phyloP scores from a whole-genome alignment of 2,888 invertebrate genomes.

The Caenorhabditis sp. region DNA sequence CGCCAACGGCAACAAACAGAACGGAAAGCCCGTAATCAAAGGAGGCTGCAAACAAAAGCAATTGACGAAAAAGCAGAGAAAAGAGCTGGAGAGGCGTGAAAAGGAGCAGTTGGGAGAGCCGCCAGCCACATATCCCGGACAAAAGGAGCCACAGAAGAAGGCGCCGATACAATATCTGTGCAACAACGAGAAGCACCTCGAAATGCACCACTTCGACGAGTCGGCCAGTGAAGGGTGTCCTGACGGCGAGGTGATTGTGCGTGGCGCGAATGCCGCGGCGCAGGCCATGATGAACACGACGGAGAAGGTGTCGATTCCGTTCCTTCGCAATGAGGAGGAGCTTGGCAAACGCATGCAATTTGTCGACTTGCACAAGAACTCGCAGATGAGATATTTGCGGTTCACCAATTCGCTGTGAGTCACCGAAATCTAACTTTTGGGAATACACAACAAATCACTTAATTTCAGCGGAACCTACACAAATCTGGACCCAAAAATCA shows the following conservation, averaged over 20 bases:
- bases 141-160: neutral
- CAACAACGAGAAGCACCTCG: neutral
- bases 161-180: neutral
- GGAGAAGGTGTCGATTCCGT: constrained; percentile 23
- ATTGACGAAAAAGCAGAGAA: constrained; percentile 51
- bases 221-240: neutral
- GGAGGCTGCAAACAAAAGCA: constrained; percentile 49
- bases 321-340: constrained; percentile 11
- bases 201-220: constrained; percentile 44
- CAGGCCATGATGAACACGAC: neutral
- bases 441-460: too few relatives aligned
- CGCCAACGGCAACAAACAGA: neutral
- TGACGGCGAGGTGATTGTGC: constrained; percentile 27
- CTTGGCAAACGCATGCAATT: constrained; percentile 7
- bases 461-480: constrained; percentile 37
- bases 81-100: constrained; percentile 24
- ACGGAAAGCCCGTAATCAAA: constrained; percentile 7
- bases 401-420: constrained; percentile 11
- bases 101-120: neutral
- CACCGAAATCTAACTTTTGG: too few relatives aligned
- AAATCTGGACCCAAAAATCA: neutral
- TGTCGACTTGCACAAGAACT: constrained; percentile 37
- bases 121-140: constrained; percentile 9
- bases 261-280: constrained; percentile 42
- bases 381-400: constrained; percentile 37